A percentile compares a stretch with the other conserved stretches of the same genome.
These are phyloP conservation scores for Seriola dumerili DNA, from an alignment of 2,113 vertebrate species.

Conservation along the genomic window DNA sequence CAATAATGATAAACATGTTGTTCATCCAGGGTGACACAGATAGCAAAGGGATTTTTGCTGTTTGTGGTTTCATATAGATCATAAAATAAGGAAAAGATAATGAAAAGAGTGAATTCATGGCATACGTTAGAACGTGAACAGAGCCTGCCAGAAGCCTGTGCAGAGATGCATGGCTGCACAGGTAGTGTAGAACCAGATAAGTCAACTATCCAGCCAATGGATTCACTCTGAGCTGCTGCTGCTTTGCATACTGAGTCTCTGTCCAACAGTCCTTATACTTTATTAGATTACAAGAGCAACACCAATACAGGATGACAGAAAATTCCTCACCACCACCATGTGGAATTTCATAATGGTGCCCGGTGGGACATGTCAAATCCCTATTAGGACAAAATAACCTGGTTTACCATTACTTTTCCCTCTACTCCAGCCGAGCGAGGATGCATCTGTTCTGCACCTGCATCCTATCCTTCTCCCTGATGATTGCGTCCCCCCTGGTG, in stretches of 20 bases:
- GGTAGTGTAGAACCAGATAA: constrained; percentile 45
- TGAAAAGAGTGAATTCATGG: not conserved
- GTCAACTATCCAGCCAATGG: constrained; percentile 47
- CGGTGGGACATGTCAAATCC: not conserved
- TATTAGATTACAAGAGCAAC: not conserved
- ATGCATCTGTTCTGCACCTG: constrained; percentile 52
- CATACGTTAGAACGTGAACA: no score
- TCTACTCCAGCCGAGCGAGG: constrained; percentile 20
- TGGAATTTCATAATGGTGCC: not conserved
- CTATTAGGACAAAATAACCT: not conserved
- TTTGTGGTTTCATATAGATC: not conserved
- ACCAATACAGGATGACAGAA: constrained; percentile 8
- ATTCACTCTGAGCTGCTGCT: constrained; percentile 35
- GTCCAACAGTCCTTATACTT: constrained; percentile 30
- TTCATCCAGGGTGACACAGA: no score
- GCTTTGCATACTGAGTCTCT: constrained; percentile 65
- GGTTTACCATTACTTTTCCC: not conserved
- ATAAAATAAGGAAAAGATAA: not conserved
- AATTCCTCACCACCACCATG: not conserved
- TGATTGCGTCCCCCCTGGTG: constrained; percentile 31
- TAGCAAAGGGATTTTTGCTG: not conserved
- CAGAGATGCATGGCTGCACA: constrained; percentile 10
- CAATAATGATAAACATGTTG: no score
- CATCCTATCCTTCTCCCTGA: constrained; percentile 48
- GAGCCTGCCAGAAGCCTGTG: not conserved